Evolutionary conservation across 2,797 vertebrate species (phyloP).

Genomic region (Phrynocephalus forsythii): DNA sequence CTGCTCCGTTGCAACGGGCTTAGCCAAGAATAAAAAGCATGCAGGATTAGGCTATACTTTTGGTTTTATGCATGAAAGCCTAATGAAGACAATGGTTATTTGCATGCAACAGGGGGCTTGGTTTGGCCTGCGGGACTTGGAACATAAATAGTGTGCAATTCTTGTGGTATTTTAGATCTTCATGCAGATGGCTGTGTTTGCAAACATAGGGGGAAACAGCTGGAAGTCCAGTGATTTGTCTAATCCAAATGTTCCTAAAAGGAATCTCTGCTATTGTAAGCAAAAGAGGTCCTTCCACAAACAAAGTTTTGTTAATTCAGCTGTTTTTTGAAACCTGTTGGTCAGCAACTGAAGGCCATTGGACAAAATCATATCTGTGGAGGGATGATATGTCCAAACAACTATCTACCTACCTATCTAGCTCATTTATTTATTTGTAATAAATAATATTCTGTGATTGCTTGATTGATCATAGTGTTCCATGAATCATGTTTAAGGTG

Average conservation of each 20-base stretch:
- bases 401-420: no score
- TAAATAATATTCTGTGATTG: no score
- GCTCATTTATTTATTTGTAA: no score
- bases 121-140: neutral
- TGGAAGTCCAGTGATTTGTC: constrained; percentile 6
- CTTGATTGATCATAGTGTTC: no score
- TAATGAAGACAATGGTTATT: neutral
- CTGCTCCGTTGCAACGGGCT: neutral
- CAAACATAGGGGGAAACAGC: neutral
- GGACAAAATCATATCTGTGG: neutral
- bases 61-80: neutral
- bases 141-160: neutral
- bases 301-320: constrained; percentile 18
- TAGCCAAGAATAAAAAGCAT: neutral
- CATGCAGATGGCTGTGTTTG: neutral
- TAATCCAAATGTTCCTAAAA: constrained; percentile 12
- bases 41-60: neutral
- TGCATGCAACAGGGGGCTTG: neutral
- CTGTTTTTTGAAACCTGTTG: neutral
- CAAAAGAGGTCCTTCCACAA: constrained; percentile 43
- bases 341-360: neutral
- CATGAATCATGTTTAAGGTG: no score
- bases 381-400: neutral
- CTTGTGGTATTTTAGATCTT: constrained; percentile 1
- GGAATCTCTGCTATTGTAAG: constrained; percentile 26